Conservation (phyloP, 2,113 vertebrate species). For the Hiodon tergisus region DNA sequence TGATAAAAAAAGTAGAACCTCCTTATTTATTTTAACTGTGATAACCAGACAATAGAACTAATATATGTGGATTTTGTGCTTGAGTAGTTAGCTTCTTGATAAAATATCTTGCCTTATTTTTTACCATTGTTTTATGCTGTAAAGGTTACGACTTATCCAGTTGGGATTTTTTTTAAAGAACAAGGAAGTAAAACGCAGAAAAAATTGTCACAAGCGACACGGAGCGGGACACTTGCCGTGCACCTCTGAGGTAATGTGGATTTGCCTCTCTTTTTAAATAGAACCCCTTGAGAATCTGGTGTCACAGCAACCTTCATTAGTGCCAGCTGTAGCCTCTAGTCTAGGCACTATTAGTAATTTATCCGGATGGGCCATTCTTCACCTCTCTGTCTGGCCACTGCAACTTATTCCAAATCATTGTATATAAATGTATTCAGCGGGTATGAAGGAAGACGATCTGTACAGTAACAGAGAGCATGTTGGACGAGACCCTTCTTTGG, state of each 20-base stretch:
- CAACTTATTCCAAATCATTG: constrained; percentile 16
- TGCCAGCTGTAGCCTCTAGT: constrained; percentile 66
- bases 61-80: too few relatives aligned
- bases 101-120: not conserved
- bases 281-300: constrained; percentile 69
- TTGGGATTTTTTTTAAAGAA: not conserved
- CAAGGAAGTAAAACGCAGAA: constrained; percentile 42
- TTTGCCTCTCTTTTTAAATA: constrained; percentile 59
- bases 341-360: constrained; percentile 70
- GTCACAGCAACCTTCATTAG: constrained; percentile 74
- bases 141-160: not conserved
- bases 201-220: constrained; percentile 37
- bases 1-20: not conserved
- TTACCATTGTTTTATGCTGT: constrained; percentile 13
- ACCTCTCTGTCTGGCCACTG: constrained; percentile 65
- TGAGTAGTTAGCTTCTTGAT: too few relatives aligned
- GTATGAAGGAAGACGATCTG: not conserved
- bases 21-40: too few relatives aligned
- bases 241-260: constrained; percentile 54
- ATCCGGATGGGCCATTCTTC: constrained; percentile 66
- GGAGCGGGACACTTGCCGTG: constrained; percentile 61
- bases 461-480: not conserved
- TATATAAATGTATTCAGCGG: not conserved
- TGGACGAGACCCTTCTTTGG: not conserved
- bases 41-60: too few relatives aligned